Evolutionary conservation across 1,140 invertebrate genomes (phyloP).

Genomic region (Polypedilum pembai): DNA sequence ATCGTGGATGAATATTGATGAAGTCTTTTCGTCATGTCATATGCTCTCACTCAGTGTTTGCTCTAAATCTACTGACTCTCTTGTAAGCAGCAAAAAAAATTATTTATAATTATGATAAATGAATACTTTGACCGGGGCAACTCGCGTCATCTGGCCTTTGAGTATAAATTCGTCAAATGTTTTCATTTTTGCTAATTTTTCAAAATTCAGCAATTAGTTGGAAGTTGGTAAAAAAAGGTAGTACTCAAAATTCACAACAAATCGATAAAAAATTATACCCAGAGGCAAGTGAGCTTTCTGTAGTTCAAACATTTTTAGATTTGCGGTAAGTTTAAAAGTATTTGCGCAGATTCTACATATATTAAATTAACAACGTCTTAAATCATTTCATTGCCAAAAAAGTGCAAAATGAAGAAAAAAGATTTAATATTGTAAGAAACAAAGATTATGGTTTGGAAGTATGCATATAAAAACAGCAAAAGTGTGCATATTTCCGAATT

Average conservation of each 20-base stretch:
- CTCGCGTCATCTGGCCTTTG: not conserved
- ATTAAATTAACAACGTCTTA: too few relatives aligned
- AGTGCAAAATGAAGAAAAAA: too few relatives aligned
- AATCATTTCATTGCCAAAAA: too few relatives aligned
- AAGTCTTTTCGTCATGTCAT: slow-evolving; percentile 1
- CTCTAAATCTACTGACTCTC: not conserved
- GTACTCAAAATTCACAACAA: not conserved
- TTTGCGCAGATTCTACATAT: too few relatives aligned
- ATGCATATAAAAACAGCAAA: too few relatives aligned
- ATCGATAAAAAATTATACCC: not conserved
- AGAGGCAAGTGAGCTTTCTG: not conserved
- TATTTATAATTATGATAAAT: not conserved
- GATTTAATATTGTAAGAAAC: too few relatives aligned
- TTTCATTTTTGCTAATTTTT: not conserved
- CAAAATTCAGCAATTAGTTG: too few relatives aligned
- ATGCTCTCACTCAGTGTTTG: not conserved
- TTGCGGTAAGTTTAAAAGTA: too few relatives aligned
- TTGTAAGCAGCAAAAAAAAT: not conserved
- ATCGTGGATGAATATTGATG: not conserved
- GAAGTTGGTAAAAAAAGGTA: too few relatives aligned
- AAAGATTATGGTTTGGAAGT: too few relatives aligned
- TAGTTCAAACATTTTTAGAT: too few relatives aligned
- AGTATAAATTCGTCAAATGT: not conserved
- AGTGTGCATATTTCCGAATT: too few relatives aligned
- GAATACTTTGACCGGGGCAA: not conserved